Evolutionary conservation across 92 coral and sea anemone species (phyloP), one percentile per base, ranked within the genome.

Genomic region (Heteractis magnifica): DNA sequence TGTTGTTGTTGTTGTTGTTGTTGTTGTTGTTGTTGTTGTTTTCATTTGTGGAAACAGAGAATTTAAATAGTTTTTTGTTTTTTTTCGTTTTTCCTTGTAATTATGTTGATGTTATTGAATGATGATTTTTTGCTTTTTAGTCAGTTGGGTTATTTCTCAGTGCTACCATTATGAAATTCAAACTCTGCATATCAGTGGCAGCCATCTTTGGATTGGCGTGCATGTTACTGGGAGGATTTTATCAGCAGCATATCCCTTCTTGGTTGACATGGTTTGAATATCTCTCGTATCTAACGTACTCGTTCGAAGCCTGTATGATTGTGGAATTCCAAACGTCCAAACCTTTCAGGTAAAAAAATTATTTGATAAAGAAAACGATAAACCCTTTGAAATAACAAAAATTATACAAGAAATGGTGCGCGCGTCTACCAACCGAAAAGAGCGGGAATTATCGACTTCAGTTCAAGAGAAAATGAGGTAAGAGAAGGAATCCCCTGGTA

Each of bases 221-320:
- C 5, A 95, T 95, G 98, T 74, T 95, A 84, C 85, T 94, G 20
- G 98, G 96, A 10, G 98, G 98, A 21, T 95, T 95, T 72, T 95
- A 88, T 78, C 97, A 94, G 60, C 82, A 89, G 26, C 78, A 92
- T 81, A 85, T 95, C 0, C 98, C 98, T 0, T n/a, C 89, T 4
- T 95, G 98, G 98, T 79, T 95, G 71, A 41, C 76, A 13, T 95
- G 98, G 98, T 73, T 88, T 52, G 90, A 91, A 10, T 90, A 92
- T 49, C 0, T 87, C 51, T 86, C 98, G 41, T 95, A 87, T 72
- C 26, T 94, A 55, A 75, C 87, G 8, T 95, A 94, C 81, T 81
- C 98, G 10, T 95, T 78, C 85, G 91, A 92, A 10, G 95, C 91
- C 34, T 79, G 86, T 59, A 85, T 92, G 65, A 79, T 80, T 52